Evolutionary conservation across 2,797 vertebrate genomes (phyloP), one percentile per base, ranked within the genome.

Genomic region (Sitta carolinensis): DNA sequence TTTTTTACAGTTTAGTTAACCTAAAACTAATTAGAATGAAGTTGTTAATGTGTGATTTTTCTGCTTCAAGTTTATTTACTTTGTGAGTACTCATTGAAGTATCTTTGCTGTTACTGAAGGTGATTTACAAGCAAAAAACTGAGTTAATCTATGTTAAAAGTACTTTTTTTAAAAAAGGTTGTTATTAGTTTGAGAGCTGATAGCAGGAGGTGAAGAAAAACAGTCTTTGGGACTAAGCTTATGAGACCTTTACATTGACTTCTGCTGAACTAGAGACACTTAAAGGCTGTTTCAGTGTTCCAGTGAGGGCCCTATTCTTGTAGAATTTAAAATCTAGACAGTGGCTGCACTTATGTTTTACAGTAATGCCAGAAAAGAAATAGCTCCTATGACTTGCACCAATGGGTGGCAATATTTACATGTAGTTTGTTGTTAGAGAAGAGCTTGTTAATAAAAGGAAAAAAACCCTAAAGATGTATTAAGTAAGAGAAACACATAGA

Each of bases 381-480:
- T 26, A 17, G 30, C 61, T 90, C 8, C 13, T 43, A 1, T 54
- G 48, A 27, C 21, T 51, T 62, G 11, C 23, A 57, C 6, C 54
- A 26, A 4, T 42, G 29, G 14, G 4, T 92, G 17, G 8, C 81
- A 45, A 13, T 74, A 70, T 59, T 86, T 85, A 40, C 13, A 64
- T 26, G 16, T 59, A 62, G 3, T 40, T 8, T 70, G 2, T 42
- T 77, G 26, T 72, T 90, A 59, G 11, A 26, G 14, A 80, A 55
- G 21, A 67, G 42, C 25, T 7, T 15, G 8, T 45, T 90, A 52
- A 52, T 70, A n/a, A 52, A 81, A 58, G 9, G 4, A n/a, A 61
- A 66, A 43, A 47, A n/a, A 0, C 0, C 4, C 7, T 22, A 7
- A 52, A 34, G 3, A 20, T 48, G 12, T 47, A 16, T 59, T 58